phyloP scores from a whole-genome alignment of 2,113 vertebrate species.

The Paramisgurnus dabryanus region DNA sequence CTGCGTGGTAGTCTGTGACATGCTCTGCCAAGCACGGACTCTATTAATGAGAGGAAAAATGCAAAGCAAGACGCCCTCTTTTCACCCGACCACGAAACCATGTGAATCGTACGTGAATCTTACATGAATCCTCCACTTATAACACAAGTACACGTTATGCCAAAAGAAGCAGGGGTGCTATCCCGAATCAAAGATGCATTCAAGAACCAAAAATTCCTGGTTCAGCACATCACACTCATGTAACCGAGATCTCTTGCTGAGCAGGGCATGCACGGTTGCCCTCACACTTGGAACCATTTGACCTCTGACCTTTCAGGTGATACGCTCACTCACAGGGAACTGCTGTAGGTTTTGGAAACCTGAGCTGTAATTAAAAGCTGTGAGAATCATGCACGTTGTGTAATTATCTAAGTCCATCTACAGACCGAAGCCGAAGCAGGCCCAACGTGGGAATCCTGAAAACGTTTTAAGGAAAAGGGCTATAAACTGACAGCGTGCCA shows the following conservation, averaged over 20 bases:
- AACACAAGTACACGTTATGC: conserved; percentile 65
- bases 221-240: neutral
- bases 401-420: neutral
- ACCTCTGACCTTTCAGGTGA: conserved; percentile 56
- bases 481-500: conserved; percentile 3
- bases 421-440: neutral
- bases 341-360: neutral
- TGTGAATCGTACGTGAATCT: conserved; percentile 65
- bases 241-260: neutral
- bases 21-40: conserved; percentile 63
- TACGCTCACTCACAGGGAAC: neutral
- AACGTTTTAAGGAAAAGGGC: neutral
- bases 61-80: conserved; percentile 57
- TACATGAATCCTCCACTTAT: conserved; percentile 67
- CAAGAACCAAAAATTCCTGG: neutral
- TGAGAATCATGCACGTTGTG: neutral
- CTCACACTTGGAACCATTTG: conserved; percentile 40
- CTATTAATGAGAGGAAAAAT: conserved; percentile 72
- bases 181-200: conserved; percentile 41
- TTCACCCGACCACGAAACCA: conserved; percentile 58
- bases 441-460: neutral
- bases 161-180: conserved; percentile 59
- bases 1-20: conserved; percentile 59
- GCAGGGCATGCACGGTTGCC: neutral
- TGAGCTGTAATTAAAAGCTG: neutral